phyloP scores from a whole-genome alignment of 1,140 invertebrate species.

The Cataglyphis hispanica region DNA sequence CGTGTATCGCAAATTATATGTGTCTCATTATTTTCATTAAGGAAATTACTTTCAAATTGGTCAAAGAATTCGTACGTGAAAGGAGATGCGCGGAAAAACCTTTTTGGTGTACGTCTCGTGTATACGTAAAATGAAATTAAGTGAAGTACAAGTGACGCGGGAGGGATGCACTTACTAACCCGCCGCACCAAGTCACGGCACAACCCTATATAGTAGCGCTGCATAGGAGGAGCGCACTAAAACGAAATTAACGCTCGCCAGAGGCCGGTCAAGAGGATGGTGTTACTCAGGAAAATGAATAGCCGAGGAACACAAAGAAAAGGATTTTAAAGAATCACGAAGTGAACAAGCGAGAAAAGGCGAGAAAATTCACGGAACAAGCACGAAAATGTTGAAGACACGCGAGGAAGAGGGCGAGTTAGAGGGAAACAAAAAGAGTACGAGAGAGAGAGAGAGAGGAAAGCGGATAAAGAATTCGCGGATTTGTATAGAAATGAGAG shows the following conservation, averaged over 20 bases:
- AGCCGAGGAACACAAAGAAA: constrained; percentile 41
- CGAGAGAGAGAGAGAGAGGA: background rate
- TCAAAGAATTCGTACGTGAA: constrained; percentile 27
- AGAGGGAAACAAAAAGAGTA: background rate
- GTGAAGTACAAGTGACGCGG: constrained; percentile 36
- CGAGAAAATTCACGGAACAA: constrained; percentile 20
- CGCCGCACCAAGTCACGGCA: constrained; percentile 23
- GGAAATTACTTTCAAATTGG: constrained; percentile 35
- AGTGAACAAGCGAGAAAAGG: constrained; percentile 32
- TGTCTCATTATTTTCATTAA: background rate
- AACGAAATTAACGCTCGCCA: constrained; percentile 61
- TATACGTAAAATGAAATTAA: constrained; percentile 32
- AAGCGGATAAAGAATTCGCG: constrained; percentile 43
- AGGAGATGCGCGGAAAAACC: background rate
- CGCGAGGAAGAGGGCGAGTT: background rate
- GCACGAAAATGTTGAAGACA: background rate
- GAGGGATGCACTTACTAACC: constrained; percentile 25
- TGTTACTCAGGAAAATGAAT: constrained; percentile 53
- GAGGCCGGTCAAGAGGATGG: constrained; percentile 32
- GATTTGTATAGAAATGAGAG: constrained; percentile 55
- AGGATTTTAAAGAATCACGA: constrained; percentile 50
- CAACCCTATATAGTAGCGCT: background rate
- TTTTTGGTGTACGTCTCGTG: background rate
- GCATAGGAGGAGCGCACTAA: constrained; percentile 1
- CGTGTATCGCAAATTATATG: constrained; percentile 1